Conservation (phyloP, 2,797 vertebrate genomes). For the Peromyscus aztecus region DNA sequence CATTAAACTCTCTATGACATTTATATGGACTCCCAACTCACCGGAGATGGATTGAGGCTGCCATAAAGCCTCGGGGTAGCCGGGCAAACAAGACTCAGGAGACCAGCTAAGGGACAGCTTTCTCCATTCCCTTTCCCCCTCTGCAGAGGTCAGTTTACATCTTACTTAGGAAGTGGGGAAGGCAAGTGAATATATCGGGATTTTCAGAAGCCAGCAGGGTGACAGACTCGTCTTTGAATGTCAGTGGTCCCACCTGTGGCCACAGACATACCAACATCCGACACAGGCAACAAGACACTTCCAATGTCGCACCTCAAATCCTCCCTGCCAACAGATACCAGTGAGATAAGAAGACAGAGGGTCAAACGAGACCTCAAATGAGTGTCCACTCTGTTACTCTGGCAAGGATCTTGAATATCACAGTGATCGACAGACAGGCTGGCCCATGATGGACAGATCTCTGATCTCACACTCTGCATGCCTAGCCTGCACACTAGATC, state of each 20-base stretch:
- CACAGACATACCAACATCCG: not conserved
- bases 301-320: not conserved
- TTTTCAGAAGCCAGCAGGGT: not conserved
- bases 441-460: not conserved
- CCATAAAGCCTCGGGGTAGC: slow-evolving; percentile 28
- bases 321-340: not conserved
- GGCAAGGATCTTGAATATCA: not conserved
- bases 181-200: not conserved
- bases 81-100: slow-evolving; percentile 53
- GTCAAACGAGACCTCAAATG: not conserved
- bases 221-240: slow-evolving; percentile 42
- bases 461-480: not conserved
- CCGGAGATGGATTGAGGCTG: slow-evolving; percentile 52
- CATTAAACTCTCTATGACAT: slow-evolving; percentile 54
- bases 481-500: not conserved
- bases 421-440: not conserved
- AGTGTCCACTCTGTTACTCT: not conserved
- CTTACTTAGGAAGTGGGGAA: slow-evolving; percentile 44
- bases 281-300: not conserved
- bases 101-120: not conserved
- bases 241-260: not conserved
- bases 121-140: not conserved
- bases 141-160: slow-evolving; percentile 20
- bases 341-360: not conserved
- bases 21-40: slow-evolving; percentile 63